A percentile compares a stretch with the other conserved stretches of the same genome.
phyloP scores from a whole-genome alignment of 2,113 vertebrate species.

The Paramisgurnus dabryanus region DNA sequence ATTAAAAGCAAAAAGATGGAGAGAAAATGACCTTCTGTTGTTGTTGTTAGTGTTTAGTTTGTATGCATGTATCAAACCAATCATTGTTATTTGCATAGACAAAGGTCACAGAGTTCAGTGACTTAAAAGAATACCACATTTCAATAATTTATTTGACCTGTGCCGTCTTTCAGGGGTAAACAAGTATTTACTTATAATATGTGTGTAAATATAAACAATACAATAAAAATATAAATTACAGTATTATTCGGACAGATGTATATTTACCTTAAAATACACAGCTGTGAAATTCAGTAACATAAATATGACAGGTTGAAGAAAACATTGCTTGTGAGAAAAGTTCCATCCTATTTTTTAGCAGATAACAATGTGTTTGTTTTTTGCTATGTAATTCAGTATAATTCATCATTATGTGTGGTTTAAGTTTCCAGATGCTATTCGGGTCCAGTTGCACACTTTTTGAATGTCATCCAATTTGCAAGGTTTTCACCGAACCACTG shows the following conservation, averaged over 20 bases:
- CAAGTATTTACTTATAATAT: no score
- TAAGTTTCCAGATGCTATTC: neutral
- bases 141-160: no score
- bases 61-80: constrained; percentile 22
- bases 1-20: constrained; percentile 47
- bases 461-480: neutral
- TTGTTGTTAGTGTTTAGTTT: neutral
- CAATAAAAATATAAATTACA: no score
- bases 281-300: no score
- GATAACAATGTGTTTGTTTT: no score
- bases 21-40: constrained; percentile 23
- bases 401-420: neutral
- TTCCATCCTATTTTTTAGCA: no score
- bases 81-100: constrained; percentile 36
- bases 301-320: no score
- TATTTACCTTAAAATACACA: no score
- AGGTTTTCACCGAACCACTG: neutral
- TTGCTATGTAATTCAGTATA: neutral
- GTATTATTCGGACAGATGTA: no score
- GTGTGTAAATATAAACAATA: no score
- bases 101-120: constrained; percentile 22
- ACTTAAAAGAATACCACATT: neutral
- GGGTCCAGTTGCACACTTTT: neutral
- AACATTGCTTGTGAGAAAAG: no score
- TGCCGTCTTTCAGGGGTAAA: no score